Base-by-base conservation (phyloP, 2,797 vertebrate species). In the Gallinago stenura region DNA sequence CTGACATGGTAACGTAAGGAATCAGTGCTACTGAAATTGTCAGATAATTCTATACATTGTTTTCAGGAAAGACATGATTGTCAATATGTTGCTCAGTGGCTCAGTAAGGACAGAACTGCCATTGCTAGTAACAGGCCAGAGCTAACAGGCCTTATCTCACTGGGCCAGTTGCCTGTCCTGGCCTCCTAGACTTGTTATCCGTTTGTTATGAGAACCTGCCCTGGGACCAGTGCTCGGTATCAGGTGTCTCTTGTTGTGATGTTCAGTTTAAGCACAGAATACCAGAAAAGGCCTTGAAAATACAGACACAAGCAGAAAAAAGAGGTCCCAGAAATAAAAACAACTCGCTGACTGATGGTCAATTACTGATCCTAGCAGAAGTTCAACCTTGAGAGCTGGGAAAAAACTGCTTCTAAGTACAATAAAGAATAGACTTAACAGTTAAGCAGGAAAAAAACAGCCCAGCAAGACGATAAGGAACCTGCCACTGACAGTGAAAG, bases 201-300 rank as follows among this genome's bases (percentile, higher is more conserved):
- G 17, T 66, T 57, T 93, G 64, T 89, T 85, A 70, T 70, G 58
- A 90, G 83, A 93, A 90, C 3, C 6, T 90, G 83, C 43, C 51
- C 61, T 76, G 58, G 46, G 69, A 80, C 37, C 64, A 81, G 69
- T 17, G 7, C 45, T 82, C 61, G n/a, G 61, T 45, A 45, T 10
- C 35, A 33, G 21, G 39, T 60, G 21, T 60, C 46, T 51, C 58
- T 61, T 77, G 18, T 73, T 75, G 41, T 57, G 48, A 80, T 35
- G 25, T 85, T 48, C 81, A 89, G 35, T 66, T 87, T 79, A 76
- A 89, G 25, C 4, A 3, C 7, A 21, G 11, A 60, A 70, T 69
- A 69, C 12, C 56, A 80, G 60, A 26, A 90, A 88, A 69, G 39
- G 56, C 81, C 83, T 96, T 96, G 89, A 48, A 94, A 95, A 85